phyloP scores from a whole-genome alignment of 2,113 vertebrate genomes.

The Brachyistius frenatus region DNA sequence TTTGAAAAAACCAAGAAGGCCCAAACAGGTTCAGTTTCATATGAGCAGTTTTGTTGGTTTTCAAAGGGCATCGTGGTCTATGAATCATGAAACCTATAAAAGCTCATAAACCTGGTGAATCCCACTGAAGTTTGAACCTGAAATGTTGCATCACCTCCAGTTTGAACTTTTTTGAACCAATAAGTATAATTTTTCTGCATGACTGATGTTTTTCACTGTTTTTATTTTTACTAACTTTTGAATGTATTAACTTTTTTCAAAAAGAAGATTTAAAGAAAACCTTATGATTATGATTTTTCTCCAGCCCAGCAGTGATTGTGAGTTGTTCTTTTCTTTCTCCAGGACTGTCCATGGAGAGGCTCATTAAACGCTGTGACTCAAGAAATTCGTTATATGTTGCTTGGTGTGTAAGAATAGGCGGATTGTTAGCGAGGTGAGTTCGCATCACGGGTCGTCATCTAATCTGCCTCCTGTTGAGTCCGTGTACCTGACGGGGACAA shows the following conservation, averaged over 20 bases:
- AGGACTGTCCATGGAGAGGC: not conserved
- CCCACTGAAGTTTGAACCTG: conserved; percentile 9
- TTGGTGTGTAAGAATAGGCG: conserved; percentile 3
- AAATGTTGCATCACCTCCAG: conserved; percentile 6
- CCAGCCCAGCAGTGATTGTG: not conserved
- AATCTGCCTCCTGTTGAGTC: conserved; percentile 22
- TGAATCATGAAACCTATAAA: conserved; percentile 33
- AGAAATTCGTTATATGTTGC: conserved; percentile 16
- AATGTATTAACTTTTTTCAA: not conserved
- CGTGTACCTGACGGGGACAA: not conserved
- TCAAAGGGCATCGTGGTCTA: conserved; percentile 7
- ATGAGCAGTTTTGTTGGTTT: not conserved
- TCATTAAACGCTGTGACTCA: conserved; percentile 37
- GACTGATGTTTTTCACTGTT: not conserved
- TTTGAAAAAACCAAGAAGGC: conserved; percentile 5
- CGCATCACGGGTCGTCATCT: conserved; percentile 15
- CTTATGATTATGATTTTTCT: not conserved
- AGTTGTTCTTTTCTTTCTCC: conserved; percentile 1
- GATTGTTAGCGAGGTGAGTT: conserved; percentile 28
- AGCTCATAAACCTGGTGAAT: conserved; percentile 24
- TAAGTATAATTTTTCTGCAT: not conserved
- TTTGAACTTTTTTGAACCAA: conserved; percentile 7
- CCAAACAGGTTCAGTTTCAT: not conserved
- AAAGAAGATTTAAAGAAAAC: not conserved
- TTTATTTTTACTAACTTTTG: not conserved